Percentiles rank a stretch among this genome's conserved stretches.
Conservation (phyloP, 2,113 vertebrate species). For the Chlorocebus sabaeus region DNA sequence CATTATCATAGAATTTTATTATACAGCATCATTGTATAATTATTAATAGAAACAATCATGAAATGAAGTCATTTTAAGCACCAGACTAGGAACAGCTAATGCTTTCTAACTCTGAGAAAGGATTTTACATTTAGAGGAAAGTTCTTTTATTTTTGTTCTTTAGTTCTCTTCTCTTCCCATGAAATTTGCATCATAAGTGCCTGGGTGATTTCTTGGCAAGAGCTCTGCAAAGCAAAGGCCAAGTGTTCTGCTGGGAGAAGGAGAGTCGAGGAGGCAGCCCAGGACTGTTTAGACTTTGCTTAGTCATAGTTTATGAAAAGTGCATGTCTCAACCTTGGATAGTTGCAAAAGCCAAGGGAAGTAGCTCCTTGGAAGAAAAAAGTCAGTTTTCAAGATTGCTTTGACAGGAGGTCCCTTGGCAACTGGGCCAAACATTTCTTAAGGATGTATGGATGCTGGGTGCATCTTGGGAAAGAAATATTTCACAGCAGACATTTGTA, state of each 20-base stretch:
- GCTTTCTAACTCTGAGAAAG: slow-evolving; percentile 40
- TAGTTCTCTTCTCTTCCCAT: background rate
- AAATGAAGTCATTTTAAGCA: slow-evolving; percentile 3
- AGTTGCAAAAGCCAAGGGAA: background rate
- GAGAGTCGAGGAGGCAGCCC: background rate
- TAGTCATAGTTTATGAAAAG: slow-evolving; percentile 37
- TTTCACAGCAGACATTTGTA: background rate
- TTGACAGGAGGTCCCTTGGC: background rate
- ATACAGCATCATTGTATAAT: background rate
- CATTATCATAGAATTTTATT: background rate
- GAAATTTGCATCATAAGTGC: slow-evolving; percentile 24
- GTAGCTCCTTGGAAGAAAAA: slow-evolving; percentile 7
- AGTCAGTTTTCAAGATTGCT: background rate
- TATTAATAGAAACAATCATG: slow-evolving; percentile 31
- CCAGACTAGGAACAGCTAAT: background rate
- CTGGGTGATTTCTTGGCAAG: slow-evolving; percentile 48
- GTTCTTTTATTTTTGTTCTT: slow-evolving; percentile 17
- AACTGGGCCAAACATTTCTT: background rate
- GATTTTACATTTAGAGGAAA: slow-evolving; percentile 33
- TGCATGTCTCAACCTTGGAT: background rate
- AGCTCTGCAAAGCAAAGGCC: slow-evolving; percentile 9
- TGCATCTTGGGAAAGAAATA: background rate
- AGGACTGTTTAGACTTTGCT: background rate
- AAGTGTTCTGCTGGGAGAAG: background rate
- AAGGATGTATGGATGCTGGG: background rate